These are phyloP conservation scores for Halichondria panicea DNA, from an alignment of 37 sponge, comb jelly and placozoan genomes.

Conservation along the genomic window DNA sequence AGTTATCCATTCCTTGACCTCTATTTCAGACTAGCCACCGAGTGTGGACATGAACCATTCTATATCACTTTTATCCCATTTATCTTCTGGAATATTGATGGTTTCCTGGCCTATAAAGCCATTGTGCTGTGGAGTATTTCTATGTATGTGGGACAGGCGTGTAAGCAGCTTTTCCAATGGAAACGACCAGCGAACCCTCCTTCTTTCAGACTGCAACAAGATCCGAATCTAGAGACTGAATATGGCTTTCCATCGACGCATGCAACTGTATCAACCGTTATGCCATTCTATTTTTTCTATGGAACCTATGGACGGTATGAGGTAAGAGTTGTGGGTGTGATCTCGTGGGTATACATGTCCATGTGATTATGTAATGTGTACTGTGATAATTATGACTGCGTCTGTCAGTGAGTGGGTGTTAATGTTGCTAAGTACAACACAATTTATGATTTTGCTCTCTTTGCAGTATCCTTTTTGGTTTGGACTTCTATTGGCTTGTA, in stretches of 20 bases:
- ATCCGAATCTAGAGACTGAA: conserved; percentile 69
- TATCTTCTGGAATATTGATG: conserved; percentile 78
- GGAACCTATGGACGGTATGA: conserved; percentile 52
- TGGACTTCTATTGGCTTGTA: conserved; percentile 24
- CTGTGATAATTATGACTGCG: too few species aligned
- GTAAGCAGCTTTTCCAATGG: conserved; percentile 65
- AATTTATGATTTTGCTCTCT: background rate
- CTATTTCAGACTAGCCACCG: conserved; percentile 83
- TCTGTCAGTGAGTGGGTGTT: background rate
- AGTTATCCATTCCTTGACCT: conserved; percentile 70
- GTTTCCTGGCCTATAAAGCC: conserved; percentile 36
- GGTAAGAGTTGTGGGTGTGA: conserved; percentile 27
- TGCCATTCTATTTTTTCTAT: conserved; percentile 75
- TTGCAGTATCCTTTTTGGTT: conserved; percentile 24
- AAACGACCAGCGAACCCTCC: conserved; percentile 81
- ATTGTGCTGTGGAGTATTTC: conserved; percentile 71
- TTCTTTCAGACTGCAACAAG: conserved; percentile 66
- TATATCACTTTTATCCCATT: conserved; percentile 81
- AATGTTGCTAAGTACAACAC: background rate
- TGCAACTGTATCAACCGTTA: conserved; percentile 73
- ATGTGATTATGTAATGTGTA: too few species aligned
- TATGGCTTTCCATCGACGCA: conserved; percentile 97
- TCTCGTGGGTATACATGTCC: background rate
- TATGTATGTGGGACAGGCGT: conserved; percentile 94
- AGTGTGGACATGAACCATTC: conserved; percentile 88